phyloP scores from a whole-genome alignment of 2,888 invertebrate species.

The Oligia strigilis region DNA sequence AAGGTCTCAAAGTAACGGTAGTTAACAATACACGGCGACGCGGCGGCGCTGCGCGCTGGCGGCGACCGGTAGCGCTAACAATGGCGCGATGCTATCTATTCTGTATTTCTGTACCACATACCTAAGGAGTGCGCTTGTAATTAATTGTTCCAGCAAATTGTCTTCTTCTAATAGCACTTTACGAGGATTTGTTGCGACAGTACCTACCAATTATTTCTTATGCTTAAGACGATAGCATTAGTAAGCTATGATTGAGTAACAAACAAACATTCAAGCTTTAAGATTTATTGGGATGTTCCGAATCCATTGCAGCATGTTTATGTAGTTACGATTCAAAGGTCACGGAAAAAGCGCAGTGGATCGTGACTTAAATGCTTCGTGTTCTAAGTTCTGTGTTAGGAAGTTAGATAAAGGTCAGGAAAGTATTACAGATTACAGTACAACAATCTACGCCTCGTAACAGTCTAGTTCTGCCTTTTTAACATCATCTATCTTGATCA shows the following conservation, averaged over 20 bases:
- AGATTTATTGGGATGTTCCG: slow-evolving; percentile 3
- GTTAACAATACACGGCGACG: slow-evolving; percentile 15
- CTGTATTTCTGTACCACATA: slow-evolving; percentile 13
- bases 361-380: slow-evolving; percentile 42
- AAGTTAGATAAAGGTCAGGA: slow-evolving; percentile 54
- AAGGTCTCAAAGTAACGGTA: slow-evolving; percentile 61
- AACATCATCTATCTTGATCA: slow-evolving; percentile 29
- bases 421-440: slow-evolving; percentile 1
- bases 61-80: slow-evolving; percentile 52
- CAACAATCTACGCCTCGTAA: slow-evolving; percentile 36
- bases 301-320: slow-evolving; percentile 22
- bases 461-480: slow-evolving; percentile 15
- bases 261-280: slow-evolving; percentile 14
- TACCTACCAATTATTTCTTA: slow-evolving; percentile 9
- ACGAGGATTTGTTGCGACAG: slow-evolving; percentile 37
- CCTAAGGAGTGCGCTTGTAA: slow-evolving; percentile 40
- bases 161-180: slow-evolving; percentile 52
- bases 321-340: slow-evolving; percentile 28
- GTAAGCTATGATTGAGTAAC: slow-evolving; percentile 2
- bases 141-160: slow-evolving; percentile 52
- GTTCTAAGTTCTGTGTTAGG: slow-evolving; percentile 35
- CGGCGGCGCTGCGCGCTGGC: background rate
- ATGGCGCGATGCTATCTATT: slow-evolving; percentile 57
- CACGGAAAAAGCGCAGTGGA: slow-evolving; percentile 47
- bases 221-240: background rate